Conservation (phyloP, 2,113 vertebrate species). For the Hipposideros armiger region DNA sequence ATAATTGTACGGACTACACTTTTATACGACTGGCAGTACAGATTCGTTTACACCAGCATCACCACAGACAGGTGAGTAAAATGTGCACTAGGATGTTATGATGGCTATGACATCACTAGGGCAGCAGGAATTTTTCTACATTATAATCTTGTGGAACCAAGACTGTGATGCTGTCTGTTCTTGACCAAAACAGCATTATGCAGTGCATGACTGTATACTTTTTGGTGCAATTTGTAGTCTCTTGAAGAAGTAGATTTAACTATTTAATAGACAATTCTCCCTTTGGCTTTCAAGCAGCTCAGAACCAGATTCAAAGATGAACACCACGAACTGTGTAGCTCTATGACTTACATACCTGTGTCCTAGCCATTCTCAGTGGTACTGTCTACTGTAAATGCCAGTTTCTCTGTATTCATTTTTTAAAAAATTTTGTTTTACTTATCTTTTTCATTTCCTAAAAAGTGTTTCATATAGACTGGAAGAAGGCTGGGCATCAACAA, state of each 20-base stretch:
- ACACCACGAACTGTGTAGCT: neutral
- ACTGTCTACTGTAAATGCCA: neutral
- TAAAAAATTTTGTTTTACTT: neutral
- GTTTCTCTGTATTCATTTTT: neutral
- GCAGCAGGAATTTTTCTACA: neutral
- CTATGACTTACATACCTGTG: neutral
- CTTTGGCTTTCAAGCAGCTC: neutral
- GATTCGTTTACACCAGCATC: neutral
- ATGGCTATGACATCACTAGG: neutral
- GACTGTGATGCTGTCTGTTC: neutral
- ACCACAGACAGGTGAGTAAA: neutral
- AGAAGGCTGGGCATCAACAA: neutral
- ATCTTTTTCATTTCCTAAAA: slow-evolving; percentile 25
- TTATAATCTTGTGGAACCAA: neutral
- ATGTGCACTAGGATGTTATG: neutral
- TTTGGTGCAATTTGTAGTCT: neutral
- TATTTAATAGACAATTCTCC: neutral
- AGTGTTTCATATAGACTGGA: neutral
- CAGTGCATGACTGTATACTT: neutral
- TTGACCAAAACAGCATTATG: neutral
- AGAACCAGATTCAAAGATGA: slow-evolving; percentile 6
- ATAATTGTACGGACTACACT: neutral
- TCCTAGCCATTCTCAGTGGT: neutral
- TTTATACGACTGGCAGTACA: neutral
- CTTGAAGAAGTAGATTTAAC: neutral